phyloP scores from a whole-genome alignment of 1,140 invertebrate species.

The Paraescarpia echinospica region DNA sequence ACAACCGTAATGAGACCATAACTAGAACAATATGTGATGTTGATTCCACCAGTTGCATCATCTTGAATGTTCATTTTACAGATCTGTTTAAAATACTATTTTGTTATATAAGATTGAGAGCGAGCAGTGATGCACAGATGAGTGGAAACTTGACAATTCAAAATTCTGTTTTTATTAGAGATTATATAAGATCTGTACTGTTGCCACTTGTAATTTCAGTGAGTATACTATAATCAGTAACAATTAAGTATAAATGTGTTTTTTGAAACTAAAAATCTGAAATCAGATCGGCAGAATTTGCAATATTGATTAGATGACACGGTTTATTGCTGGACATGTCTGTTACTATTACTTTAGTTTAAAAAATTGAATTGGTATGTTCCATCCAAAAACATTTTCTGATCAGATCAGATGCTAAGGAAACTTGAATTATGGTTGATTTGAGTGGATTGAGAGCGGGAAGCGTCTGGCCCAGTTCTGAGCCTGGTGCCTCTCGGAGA shows the following conservation, averaged over 20 bases:
- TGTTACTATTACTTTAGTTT: too few species aligned
- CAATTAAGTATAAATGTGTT: too few species aligned
- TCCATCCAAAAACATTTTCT: background rate
- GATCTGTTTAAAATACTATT: background rate
- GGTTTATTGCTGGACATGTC: too few species aligned
- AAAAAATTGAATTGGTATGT: background rate
- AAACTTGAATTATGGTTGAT: background rate
- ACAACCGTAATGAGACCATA: background rate
- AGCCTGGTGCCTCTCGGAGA: background rate
- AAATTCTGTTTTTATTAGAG: background rate
- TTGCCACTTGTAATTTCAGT: background rate
- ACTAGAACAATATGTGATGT: background rate
- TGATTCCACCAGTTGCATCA: background rate
- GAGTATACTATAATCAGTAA: too few species aligned
- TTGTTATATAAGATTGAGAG: background rate
- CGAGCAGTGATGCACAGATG: background rate
- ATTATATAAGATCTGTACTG: too few species aligned
- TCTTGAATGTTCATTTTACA: background rate
- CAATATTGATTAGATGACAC: too few species aligned
- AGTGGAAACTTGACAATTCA: background rate
- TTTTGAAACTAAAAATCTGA: too few species aligned
- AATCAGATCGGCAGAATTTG: too few species aligned
- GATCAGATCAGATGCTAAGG: too few species aligned
- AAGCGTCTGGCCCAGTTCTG: background rate
- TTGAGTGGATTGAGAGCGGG: background rate